Conservation (phyloP, 1,140 invertebrate species). For the Aphidius gifuensis region DNA sequence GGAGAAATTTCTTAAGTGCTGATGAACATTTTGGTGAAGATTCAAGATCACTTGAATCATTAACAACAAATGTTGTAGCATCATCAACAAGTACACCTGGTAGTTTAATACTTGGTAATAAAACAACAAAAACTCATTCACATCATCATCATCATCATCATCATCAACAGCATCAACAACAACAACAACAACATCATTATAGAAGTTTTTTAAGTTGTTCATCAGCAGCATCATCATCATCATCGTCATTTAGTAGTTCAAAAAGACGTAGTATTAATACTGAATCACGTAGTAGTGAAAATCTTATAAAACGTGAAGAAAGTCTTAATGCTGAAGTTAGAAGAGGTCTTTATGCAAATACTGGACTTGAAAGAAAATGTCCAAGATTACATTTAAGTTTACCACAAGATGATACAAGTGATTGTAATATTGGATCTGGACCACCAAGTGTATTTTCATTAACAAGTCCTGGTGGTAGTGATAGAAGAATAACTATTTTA, state of each 20-base stretch:
- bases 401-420: conserved; percentile 49
- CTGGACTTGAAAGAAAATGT: conserved; percentile 58
- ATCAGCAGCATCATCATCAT: conserved; percentile 35
- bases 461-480: conserved; percentile 56
- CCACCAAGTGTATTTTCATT: conserved; percentile 57
- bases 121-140: conserved; percentile 49
- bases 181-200: conserved; percentile 45
- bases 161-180: conserved; percentile 28
- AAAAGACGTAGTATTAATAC: conserved; percentile 52
- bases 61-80: conserved; percentile 52
- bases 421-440: background rate
- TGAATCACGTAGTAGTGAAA: conserved; percentile 60
- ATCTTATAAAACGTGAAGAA: conserved; percentile 56
- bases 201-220: conserved; percentile 55
- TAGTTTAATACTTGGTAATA: conserved; percentile 29
- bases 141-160: conserved; percentile 39
- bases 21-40: conserved; percentile 49
- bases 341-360: conserved; percentile 63
- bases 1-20: conserved; percentile 46
- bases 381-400: conserved; percentile 66
- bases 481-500: conserved; percentile 66
- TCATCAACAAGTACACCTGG: conserved; percentile 45
- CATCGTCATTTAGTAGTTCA: conserved; percentile 50
- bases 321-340: conserved; percentile 63
- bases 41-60: conserved; percentile 46